Evolutionary conservation across 2,797 vertebrate genomes (phyloP).

Genomic region (Argya squamiceps): DNA sequence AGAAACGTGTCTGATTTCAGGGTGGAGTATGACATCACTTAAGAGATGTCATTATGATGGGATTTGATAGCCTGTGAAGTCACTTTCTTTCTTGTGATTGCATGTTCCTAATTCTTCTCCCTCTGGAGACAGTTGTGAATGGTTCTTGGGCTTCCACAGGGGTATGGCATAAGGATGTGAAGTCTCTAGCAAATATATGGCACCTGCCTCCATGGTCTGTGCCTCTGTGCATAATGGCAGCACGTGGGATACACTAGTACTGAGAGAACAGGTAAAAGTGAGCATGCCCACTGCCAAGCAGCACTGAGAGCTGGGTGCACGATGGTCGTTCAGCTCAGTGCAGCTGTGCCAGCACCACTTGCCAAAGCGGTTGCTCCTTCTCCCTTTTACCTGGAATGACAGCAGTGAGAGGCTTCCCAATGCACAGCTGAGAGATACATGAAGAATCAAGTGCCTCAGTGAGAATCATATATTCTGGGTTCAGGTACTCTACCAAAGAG

Average conservation of each 20-base stretch:
- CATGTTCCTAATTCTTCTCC: background rate
- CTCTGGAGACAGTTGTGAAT: background rate
- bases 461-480: background rate
- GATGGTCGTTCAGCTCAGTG: fast-evolving
- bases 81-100: background rate
- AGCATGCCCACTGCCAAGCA: fast-evolving
- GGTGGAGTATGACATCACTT: background rate
- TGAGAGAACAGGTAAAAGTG: background rate
- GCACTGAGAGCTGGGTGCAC: background rate
- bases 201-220: background rate
- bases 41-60: background rate
- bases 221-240: background rate
- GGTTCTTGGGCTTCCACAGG: background rate
- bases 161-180: background rate
- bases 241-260: background rate
- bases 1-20: background rate
- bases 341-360: background rate
- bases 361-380: fast-evolving
- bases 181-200: background rate
- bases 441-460: background rate
- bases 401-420: background rate
- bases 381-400: background rate
- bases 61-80: background rate
- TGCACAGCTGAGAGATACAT: fast-evolving
- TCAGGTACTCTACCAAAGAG: background rate